Percentiles rank a stretch among this genome's conserved stretches.
Evolutionary conservation across 2,888 invertebrate genomes (phyloP).

Genomic region (Microchrysa polita): DNA sequence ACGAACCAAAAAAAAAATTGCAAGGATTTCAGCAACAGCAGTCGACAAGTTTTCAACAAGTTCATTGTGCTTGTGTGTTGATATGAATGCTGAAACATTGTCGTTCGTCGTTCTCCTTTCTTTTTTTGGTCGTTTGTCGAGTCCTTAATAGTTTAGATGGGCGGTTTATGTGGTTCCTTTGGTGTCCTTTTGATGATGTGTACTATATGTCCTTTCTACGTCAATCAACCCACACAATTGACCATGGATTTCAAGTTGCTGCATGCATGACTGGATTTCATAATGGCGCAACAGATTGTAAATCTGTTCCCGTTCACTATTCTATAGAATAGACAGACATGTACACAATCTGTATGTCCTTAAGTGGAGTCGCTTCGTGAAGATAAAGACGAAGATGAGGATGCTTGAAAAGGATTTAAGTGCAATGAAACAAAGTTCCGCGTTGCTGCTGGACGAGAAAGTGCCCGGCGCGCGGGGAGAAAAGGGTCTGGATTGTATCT

Average conservation of each 20-base stretch:
- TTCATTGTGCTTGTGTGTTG: too few species aligned
- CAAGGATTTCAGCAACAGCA: background rate
- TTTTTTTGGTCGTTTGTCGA: background rate
- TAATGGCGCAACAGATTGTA: constrained; percentile 5
- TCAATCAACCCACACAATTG: constrained; percentile 12
- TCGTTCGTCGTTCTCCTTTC: too few species aligned
- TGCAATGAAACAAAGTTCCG: background rate
- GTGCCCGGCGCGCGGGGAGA: too few species aligned
- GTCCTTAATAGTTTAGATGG: background rate
- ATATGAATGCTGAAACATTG: background rate
- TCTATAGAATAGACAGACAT: background rate
- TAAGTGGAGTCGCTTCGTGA: too few species aligned
- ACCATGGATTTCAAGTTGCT: background rate
- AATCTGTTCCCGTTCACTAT: background rate
- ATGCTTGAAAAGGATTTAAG: background rate
- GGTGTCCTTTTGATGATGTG: background rate
- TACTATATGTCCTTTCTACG: background rate
- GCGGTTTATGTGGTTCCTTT: background rate
- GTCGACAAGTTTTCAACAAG: background rate
- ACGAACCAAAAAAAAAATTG: too few species aligned
- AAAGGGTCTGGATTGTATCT: background rate
- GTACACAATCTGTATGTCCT: too few species aligned
- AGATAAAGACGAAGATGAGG: background rate
- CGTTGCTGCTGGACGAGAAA: background rate
- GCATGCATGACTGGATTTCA: background rate